Evolutionary conservation across 1,140 invertebrate species (phyloP).

Genomic region (Zaprionus inermis): DNA sequence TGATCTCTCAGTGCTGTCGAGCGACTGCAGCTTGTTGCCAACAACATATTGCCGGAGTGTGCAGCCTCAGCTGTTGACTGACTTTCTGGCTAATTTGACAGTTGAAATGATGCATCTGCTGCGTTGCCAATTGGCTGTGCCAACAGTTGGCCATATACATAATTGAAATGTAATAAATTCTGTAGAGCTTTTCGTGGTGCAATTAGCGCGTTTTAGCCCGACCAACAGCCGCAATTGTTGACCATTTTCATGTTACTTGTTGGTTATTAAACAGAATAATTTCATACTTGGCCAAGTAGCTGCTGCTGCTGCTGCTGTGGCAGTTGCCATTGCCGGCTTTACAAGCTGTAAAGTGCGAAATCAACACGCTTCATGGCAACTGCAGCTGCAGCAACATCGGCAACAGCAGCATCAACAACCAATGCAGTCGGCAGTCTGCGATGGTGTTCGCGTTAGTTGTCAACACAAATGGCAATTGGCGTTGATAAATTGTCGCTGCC

Average conservation of each 20-base stretch:
- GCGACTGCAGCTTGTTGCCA: conserved; percentile 33
- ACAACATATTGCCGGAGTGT: conserved; percentile 25
- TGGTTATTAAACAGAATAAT: conserved; percentile 82
- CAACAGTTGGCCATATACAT: conserved; percentile 80
- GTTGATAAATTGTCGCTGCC: conserved; percentile 81
- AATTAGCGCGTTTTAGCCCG: conserved; percentile 67
- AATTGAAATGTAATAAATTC: conserved; percentile 82
- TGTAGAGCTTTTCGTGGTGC: conserved; percentile 68
- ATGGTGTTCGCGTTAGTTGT: conserved; percentile 67
- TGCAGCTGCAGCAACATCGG: conserved; percentile 37
- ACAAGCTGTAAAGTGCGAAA: conserved; percentile 82
- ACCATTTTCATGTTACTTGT: conserved; percentile 63
- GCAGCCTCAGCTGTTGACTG: conserved; percentile 47
- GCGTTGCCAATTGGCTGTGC: conserved; percentile 69
- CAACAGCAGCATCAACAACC: conserved; percentile 7
- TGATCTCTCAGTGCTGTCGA: conserved; percentile 25
- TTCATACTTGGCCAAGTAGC: conserved; percentile 63
- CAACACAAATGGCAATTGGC: conserved; percentile 78
- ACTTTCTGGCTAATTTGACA: conserved; percentile 73
- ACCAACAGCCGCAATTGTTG: conserved; percentile 61
- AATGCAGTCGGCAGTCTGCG: not conserved
- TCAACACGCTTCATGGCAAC: conserved; percentile 81
- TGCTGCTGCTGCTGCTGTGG: conserved; percentile 10
- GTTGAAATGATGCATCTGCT: conserved; percentile 23
- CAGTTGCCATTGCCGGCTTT: conserved; percentile 63